These are phyloP conservation scores for Caracal caracal DNA, from an alignment of 2,113 vertebrate species.

Conservation along the genomic window DNA sequence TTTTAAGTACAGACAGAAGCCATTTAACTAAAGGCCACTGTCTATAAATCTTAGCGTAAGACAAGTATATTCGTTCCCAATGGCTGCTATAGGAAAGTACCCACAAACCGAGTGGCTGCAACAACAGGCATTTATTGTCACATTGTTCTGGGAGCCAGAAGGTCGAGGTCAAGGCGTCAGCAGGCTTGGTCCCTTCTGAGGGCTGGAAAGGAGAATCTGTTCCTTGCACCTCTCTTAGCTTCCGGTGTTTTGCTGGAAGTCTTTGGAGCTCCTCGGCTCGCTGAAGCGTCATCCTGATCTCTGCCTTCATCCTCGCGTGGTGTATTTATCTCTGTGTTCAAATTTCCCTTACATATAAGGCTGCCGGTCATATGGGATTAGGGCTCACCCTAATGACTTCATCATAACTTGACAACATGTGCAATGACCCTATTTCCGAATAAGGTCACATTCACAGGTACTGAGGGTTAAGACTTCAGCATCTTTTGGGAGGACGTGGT, in stretches of 20 bases:
- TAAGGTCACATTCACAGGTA: background rate
- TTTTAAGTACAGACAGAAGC: background rate
- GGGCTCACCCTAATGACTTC: background rate
- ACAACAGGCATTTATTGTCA: background rate
- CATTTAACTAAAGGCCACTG: background rate
- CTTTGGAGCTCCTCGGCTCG: fast-evolving
- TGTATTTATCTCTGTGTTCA: background rate
- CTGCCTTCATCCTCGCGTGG: background rate
- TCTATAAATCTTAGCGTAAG: background rate
- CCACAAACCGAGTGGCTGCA: background rate
- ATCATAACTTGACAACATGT: background rate
- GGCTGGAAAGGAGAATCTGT: background rate
- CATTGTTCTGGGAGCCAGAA: background rate
- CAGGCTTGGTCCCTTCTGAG: background rate
- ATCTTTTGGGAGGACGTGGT: background rate
- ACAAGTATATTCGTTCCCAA: background rate
- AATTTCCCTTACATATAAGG: background rate
- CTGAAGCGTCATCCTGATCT: background rate
- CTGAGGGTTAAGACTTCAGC: background rate
- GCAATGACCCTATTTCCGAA: background rate
- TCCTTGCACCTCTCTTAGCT: background rate
- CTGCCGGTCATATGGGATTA: background rate
- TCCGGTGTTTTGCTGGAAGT: background rate
- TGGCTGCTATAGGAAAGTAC: background rate
- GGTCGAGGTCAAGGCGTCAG: background rate